Evolutionary conservation across 2,888 invertebrate genomes (phyloP), one percentile per base, ranked within the genome.

Genomic region (Drosophila tripunctata): DNA sequence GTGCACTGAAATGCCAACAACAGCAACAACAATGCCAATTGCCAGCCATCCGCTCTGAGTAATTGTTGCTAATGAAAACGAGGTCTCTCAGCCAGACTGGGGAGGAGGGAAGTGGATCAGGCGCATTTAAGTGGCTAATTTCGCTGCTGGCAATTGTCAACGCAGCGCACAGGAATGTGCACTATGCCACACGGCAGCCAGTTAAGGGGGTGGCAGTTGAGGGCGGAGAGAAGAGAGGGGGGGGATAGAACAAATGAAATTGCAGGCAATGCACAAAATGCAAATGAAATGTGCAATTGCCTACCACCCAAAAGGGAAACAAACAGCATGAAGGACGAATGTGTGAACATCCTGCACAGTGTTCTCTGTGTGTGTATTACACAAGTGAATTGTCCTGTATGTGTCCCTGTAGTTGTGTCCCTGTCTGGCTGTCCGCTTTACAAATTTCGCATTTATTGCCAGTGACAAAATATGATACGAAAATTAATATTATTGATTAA

Each of bases 401-500:
- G 35, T 40, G 30, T 33, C 30, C 54, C 41, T 44, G 45, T 40
- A 30, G 35, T 14, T 27, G 10, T 60, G 50, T 54, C 31, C 44
- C 72, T 38, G 60, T 57, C 56, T 75, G 77, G 61, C 67, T 55
- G 65, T 60, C 64, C 72, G 86, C 82, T 88, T 75, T 75, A 80
- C 87, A 87, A 88, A 88, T 88, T 88, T 84, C 67, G 75, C 89
- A 88, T 90, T 90, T 91, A 91, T 91, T 90, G 91, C 87, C 88
- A 88, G 80, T 90, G 91, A 91, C 91, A 91, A 90, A 91, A 90
- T 90, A 89, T 90, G 90, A 91, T 90, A 90, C 88, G 90, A 90
- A 91, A 91, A 91, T 91, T 91, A 91, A 91, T 91, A 90, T 89
- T 91, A 91, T 90, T 91, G 91, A 91, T 91, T 91, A 90, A 90